Base-by-base conservation (phyloP, 2,797 vertebrate species). In the Sphenodon punctatus region DNA sequence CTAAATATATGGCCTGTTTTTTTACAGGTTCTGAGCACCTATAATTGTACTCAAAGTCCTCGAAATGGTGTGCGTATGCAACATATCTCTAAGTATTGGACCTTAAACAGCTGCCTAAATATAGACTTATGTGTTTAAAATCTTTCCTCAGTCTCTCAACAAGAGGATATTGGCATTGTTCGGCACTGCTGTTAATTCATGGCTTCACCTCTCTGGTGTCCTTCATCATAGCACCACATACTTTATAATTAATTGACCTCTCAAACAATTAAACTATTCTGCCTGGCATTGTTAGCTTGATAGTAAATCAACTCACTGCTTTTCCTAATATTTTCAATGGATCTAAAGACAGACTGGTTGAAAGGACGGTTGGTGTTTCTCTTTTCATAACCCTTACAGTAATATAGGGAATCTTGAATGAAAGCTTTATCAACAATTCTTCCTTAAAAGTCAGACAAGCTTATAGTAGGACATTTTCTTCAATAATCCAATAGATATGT, bases 201-300 rank as follows among this genome's bases (percentile, higher is more conserved):
- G 3, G 0, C 80, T 89, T 87, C 56, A 80, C 46, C 56, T 88
- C 90, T 5, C 49, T n/a, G 53, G 3, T 56, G 67, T 78, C 73
- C 70, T 82, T 78, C 39, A 34, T 38, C 25, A 43, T 6, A 32
- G 51, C 59, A 69, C 65, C 64, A 75, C 8, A 38, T 20, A 74
- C 30, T 70, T 84, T 78, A 75, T 82, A 64, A 89, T 84, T 87
- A 75, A 82, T 22, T 82, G 10, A 74, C 66, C 64, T 80, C 67
- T 78, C 48, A 78, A 87, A 76, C 17, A 48, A 60, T 75, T 85
- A 90, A 84, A 73, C 36, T 72, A 46, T 76, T 56, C 55, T 82
- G 12, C 15, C 65, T 78, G 17, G 7, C 19, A 45, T 84, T 83
- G 34, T 73, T 61, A 84, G 1, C 58, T 4, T 66, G 48, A 60